Conservation (phyloP, 37 sponge, comb jelly and placozoan genomes). For the Chondrilla cf. caribensis region DNA sequence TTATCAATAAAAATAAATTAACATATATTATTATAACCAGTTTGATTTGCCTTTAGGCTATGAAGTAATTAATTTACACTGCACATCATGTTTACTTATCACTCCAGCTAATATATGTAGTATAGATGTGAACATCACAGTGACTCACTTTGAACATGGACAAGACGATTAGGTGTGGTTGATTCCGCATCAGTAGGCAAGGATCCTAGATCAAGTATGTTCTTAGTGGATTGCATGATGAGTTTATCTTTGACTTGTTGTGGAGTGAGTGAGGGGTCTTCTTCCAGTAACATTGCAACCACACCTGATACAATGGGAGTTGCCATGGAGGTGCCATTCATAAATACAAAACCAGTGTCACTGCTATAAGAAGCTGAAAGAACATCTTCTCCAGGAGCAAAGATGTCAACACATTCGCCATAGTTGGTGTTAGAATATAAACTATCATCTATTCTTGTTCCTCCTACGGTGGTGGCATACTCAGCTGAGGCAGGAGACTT, state of each 20-base stretch:
- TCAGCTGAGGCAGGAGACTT: slow-evolving; percentile 46
- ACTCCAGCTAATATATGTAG: too few relatives aligned
- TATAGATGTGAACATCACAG: too few relatives aligned
- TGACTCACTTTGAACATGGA: slow-evolving; percentile 44
- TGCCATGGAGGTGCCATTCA: slow-evolving; percentile 67
- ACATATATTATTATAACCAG: too few relatives aligned
- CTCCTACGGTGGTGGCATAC: slow-evolving; percentile 65
- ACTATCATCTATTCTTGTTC: slow-evolving; percentile 28
- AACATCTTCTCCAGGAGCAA: slow-evolving; percentile 63
- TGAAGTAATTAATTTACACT: too few relatives aligned
- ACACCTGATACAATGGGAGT: slow-evolving; percentile 61
- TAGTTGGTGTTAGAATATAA: slow-evolving; percentile 44
- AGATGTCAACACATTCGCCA: slow-evolving; percentile 65
- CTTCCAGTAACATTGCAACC: slow-evolving; percentile 43
- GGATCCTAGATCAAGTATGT: neutral
- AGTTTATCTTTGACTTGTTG: slow-evolving; percentile 25
- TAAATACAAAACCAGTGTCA: slow-evolving; percentile 9
- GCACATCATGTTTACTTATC: too few relatives aligned
- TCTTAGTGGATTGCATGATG: slow-evolving; percentile 4
- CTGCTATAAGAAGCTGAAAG: slow-evolving; percentile 49
- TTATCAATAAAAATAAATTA: too few relatives aligned
- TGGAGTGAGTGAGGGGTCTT: slow-evolving; percentile 47
- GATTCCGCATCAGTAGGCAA: neutral
- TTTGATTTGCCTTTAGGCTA: too few relatives aligned
- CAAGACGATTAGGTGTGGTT: slow-evolving; percentile 49